Evolutionary conservation across 2,113 vertebrate species (phyloP).

Genomic region (Crotalus tigris): DNA sequence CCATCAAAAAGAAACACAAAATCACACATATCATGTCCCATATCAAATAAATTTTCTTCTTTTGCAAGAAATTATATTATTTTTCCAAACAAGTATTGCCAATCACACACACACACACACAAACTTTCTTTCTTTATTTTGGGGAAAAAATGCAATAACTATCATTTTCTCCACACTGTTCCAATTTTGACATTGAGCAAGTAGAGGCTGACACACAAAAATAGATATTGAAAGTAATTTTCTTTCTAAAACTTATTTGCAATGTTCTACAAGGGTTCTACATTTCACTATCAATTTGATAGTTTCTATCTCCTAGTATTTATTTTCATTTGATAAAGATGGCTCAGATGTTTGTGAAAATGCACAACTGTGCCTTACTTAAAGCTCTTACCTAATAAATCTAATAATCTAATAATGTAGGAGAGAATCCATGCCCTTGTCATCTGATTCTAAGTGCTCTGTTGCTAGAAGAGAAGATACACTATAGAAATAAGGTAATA

Average conservation of each 20-base stretch:
- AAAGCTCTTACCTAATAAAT: neutral
- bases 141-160: neutral
- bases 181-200: neutral
- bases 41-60: neutral
- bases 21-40: neutral
- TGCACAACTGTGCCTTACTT: neutral
- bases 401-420: neutral
- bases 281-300: neutral
- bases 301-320: neutral
- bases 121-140: neutral
- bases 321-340: neutral
- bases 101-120: neutral
- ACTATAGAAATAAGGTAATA: neutral
- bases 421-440: neutral
- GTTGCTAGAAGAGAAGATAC: fast-evolving
- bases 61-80: neutral
- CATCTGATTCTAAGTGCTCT: neutral
- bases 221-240: slow-evolving; percentile 1
- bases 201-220: neutral
- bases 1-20: neutral
- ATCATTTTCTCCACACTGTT: neutral
- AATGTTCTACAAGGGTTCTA: neutral
- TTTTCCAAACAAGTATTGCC: neutral
- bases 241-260: slow-evolving; percentile 4
- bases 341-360: neutral